A percentile compares a stretch with the other conserved stretches of the same genome.
These are phyloP conservation scores for Holotrichia oblita DNA, from an alignment of 1,140 invertebrate species.

Conservation along the genomic window DNA sequence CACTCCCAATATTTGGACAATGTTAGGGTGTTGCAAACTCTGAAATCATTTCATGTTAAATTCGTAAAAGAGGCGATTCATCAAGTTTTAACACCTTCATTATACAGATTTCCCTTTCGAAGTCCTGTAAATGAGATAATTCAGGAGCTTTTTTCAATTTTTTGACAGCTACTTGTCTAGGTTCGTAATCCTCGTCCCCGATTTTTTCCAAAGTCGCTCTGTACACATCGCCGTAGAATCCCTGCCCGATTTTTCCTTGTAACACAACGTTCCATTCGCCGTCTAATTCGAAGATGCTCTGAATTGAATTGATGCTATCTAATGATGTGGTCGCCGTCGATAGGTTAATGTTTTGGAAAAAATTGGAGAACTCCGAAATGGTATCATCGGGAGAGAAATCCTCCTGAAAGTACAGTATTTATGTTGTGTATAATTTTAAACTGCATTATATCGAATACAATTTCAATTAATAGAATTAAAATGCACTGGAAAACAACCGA, in stretches of 20 bases:
- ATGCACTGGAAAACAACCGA: no score
- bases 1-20: conserved; percentile 86
- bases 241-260: conserved; percentile 71
- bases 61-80: background rate
- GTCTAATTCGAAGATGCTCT: conserved; percentile 60
- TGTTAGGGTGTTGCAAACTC: conserved; percentile 84
- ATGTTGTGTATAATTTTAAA: no score
- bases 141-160: conserved; percentile 68
- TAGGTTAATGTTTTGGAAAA: conserved; percentile 58
- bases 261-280: conserved; percentile 67
- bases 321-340: conserved; percentile 54
- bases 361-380: conserved; percentile 56
- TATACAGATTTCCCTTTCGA: conserved; percentile 78
- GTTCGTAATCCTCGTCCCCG: conserved; percentile 56
- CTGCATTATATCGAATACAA: no score
- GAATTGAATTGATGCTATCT: conserved; percentile 59
- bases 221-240: conserved; percentile 79
- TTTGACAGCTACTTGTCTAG: conserved; percentile 77
- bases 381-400: conserved; percentile 45
- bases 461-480: no score
- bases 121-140: conserved; percentile 66
- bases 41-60: conserved; percentile 52
- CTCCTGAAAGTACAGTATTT: conserved; percentile 8
- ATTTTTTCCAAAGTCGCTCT: conserved; percentile 68
- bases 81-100: conserved; percentile 67